Evolutionary conservation across 2,113 vertebrate genomes (phyloP), one percentile per base, ranked within the genome.

Genomic region (Ursus arctos): DNA sequence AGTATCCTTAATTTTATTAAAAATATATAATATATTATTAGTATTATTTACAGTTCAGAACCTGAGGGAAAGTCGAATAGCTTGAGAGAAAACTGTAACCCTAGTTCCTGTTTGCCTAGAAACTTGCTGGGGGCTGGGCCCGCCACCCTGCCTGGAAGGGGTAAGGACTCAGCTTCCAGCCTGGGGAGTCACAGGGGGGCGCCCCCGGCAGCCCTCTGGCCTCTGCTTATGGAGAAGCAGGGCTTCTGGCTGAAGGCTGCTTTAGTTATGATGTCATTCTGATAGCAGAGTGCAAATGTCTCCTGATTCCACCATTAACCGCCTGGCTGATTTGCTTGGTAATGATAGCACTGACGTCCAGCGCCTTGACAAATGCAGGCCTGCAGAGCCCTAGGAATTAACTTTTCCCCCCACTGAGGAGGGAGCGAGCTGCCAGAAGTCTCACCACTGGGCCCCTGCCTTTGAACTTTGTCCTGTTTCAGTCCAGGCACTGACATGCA

Each of bases 201-300:
- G 83, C 76, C 89, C 92, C 94, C 53, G 6, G 71, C 88, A 95
- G 85, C 90, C 95, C 97, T 84, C 94, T 33, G 88, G 95, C 91
- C 98, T 95, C 85, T 96, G 98, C 98, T 98, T 87, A 22, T 85
- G 82, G 98, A 97, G 97, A 83, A 94, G 95, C 94, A 91, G 92
- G 98, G 95, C 98, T 99, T 98, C 98, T 97, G 97, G 96, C 99
- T 98, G 95, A 98, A 98, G 99, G 99, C 99, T 99, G 99, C 99
- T 99, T 99, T 98, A 99, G 99, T 99, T 99, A 99, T 99, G 99
- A 99, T 99, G 99, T 99, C 99, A 99, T 99, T 98, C 99, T 98
- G 99, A 99, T 99, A 99, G 99, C 98, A 90, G 98, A 99, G 99
- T 99, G 99, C 99, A 99, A 99, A 99, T 99, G 99, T 99, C 99